Evolutionary conservation across 2,797 vertebrate species (phyloP).

Genomic region (Agapornis canus): DNA sequence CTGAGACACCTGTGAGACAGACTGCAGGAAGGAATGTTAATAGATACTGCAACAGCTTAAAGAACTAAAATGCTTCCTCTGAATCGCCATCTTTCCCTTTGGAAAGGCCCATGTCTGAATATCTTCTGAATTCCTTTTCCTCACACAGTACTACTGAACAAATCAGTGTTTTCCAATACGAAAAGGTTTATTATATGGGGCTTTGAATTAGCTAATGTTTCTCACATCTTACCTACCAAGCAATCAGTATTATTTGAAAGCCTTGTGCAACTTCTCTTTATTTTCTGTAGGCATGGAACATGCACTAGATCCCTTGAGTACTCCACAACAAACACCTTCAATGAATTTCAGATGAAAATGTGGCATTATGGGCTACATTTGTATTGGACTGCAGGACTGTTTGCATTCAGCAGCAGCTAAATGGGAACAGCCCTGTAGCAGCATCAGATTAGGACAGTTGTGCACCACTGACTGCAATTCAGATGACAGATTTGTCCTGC

Average conservation of each 20-base stretch:
- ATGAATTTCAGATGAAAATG: conserved; percentile 29
- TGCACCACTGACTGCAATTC: not conserved
- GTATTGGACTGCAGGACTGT: conserved; percentile 19
- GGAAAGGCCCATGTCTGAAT: not conserved
- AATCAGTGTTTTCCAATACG: not conserved
- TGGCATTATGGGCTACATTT: not conserved
- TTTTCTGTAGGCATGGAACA: not conserved
- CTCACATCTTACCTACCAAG: not conserved
- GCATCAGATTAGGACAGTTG: conserved; percentile 22
- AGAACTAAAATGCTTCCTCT: not conserved
- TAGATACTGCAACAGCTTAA: not conserved
- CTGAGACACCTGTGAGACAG: not conserved
- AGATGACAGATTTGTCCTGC: not conserved
- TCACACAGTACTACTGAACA: not conserved
- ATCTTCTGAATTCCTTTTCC: not conserved
- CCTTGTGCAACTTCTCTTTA: not conserved
- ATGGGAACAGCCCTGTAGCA: conserved; percentile 33
- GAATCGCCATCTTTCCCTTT: not conserved
- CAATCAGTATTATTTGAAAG: not conserved
- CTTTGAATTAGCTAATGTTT: not conserved
- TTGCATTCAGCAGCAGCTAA: conserved; percentile 49
- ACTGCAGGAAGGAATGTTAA: not conserved
- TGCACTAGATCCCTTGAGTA: not conserved
- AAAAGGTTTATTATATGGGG: not conserved
- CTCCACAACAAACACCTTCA: not conserved